phyloP scores from a whole-genome alignment of 2,888 invertebrate species.

The Hymenopus coronatus region DNA sequence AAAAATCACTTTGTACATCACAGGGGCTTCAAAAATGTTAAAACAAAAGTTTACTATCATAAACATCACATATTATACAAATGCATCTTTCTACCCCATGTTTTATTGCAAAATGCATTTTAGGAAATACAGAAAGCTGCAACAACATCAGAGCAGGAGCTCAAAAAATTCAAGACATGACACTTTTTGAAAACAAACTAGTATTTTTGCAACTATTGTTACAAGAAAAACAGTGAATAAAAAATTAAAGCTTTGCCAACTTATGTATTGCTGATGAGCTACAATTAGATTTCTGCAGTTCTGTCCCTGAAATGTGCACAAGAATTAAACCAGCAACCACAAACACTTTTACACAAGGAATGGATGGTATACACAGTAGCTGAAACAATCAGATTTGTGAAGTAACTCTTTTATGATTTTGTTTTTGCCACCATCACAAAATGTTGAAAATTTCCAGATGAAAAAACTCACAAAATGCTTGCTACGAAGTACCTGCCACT shows the following conservation, averaged over 20 bases:
- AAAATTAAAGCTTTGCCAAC: neutral
- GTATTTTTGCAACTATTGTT: neutral
- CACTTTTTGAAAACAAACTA: neutral
- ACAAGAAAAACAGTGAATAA: neutral
- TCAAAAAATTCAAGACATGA: neutral
- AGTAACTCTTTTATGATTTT: neutral
- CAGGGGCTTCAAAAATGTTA: neutral
- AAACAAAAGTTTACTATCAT: neutral
- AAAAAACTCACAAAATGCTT: neutral
- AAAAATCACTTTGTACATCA: neutral
- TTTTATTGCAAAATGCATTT: neutral
- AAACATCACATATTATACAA: neutral
- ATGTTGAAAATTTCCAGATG: neutral
- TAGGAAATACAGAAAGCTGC: neutral
- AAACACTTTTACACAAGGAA: neutral
- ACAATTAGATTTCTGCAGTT: neutral
- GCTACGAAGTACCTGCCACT: neutral
- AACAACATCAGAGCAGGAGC: no score
- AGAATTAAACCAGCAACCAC: neutral
- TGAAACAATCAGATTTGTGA: neutral
- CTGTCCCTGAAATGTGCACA: neutral
- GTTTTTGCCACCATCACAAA: neutral
- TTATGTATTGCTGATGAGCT: conserved; percentile 1
- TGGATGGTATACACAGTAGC: neutral
- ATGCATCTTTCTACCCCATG: neutral